phyloP scores from a whole-genome alignment of 2,888 invertebrate genomes.

The Brassicogethes aeneus region DNA sequence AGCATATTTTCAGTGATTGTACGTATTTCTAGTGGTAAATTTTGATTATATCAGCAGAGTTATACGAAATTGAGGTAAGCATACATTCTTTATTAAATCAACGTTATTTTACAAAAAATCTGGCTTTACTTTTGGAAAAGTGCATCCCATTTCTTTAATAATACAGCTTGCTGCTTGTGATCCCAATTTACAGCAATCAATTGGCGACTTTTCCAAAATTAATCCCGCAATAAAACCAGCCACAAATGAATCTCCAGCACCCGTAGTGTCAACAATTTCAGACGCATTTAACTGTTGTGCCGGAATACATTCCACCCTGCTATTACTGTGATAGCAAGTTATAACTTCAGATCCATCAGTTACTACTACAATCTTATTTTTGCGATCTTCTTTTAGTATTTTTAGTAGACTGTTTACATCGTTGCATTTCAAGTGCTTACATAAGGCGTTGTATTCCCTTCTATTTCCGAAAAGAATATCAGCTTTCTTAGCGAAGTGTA shows the following conservation, averaged over 20 bases:
- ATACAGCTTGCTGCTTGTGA: constrained; percentile 41
- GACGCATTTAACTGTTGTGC: constrained; percentile 13
- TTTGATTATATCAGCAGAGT: no score
- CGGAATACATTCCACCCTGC: constrained; percentile 10
- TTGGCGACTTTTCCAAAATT: constrained; percentile 35
- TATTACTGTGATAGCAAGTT: constrained; percentile 37
- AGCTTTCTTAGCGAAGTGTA: constrained; percentile 40
- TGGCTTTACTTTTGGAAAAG: constrained; percentile 31
- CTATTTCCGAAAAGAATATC: constrained; percentile 50
- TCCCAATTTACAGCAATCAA: constrained; percentile 41
- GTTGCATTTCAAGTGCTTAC: constrained; percentile 28
- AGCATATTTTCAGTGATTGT: no score
- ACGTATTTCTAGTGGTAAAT: no score
- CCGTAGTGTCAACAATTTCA: constrained; percentile 47
- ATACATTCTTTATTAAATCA: no score
- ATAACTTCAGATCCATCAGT: constrained; percentile 54
- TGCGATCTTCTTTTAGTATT: constrained; percentile 10
- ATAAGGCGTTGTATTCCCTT: constrained; percentile 44
- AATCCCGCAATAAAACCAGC: constrained; percentile 49
- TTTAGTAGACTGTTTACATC: constrained; percentile 13
- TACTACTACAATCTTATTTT: constrained; percentile 48
- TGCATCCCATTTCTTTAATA: constrained; percentile 44
- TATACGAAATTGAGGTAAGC: no score
- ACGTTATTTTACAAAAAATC: no score
- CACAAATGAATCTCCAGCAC: constrained; percentile 52